Base-by-base conservation (phyloP, 2,888 invertebrate genomes). In the Synanthedon vespiformis region DNA sequence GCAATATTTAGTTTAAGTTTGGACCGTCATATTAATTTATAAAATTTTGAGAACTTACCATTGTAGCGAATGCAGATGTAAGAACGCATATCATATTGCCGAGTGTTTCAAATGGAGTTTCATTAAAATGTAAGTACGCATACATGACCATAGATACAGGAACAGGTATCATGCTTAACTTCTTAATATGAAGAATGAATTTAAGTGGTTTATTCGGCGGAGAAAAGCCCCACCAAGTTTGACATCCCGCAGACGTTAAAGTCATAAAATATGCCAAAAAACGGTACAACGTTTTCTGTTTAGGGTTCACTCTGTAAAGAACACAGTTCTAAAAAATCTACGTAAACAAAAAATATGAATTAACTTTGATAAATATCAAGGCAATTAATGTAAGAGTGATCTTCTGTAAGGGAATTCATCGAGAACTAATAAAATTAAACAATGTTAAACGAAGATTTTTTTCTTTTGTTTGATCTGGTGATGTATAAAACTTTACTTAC, bases 191-290 rank as follows among this genome's bases (percentile, higher is more conserved):
- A 14, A 40, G 50, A 14, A 55, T 40, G 13, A 56, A 34, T 18
- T 48, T 27, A 41, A 54, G 27, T 2, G 53, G 48, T 16, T 54
- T 56, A n/a, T 56, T 56, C 4, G 56, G 56, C 8, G 14, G 14
- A 13, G 49, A 12, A 40, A 52, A 59, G 10, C 59, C 56, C 59
- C 56, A 59, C 56, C 57, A 59, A 2, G 40, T 50, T 40, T 51
- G 52, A n/a, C 54, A 47, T 11, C 56, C 56, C 18, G 56, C 40
- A 11, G 44, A 16, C 2, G 49, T 52, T 13, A 50, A 50, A n/a
- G 52, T 52, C 51, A 55, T 51, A 8, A 51, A 27, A 11, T 47
- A 51, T 4, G 53, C 51, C 4, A 58, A 51, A 16, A 55, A 40
- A n/a, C 53, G 48, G 40, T 58, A 58, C 50, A 58, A 54, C 3